phyloP scores from a whole-genome alignment of 2,113 vertebrate genomes.

The Eudorcas thomsonii region DNA sequence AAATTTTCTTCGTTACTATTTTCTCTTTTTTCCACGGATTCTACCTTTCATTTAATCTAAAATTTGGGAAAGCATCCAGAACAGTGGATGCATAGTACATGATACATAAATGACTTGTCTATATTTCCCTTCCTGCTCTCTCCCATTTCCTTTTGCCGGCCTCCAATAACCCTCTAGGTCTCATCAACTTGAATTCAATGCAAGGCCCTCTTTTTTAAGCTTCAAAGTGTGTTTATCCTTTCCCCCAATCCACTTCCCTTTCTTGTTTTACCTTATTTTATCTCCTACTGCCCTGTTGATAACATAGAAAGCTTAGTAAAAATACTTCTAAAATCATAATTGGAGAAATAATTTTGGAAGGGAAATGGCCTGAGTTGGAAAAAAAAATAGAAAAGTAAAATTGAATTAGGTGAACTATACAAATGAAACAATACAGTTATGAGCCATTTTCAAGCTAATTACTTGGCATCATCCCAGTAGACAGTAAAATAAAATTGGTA shows the following conservation, averaged over 20 bases:
- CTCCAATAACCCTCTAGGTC: too few species aligned
- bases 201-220: too few species aligned
- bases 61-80: not conserved
- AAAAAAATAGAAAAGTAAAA: not conserved
- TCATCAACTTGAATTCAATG: too few species aligned
- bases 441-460: not conserved
- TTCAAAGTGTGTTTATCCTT: not conserved
- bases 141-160: not conserved
- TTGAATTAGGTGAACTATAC: not conserved
- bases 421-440: not conserved
- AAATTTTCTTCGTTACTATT: not conserved
- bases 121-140: not conserved
- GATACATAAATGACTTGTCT: not conserved
- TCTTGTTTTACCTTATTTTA: not conserved
- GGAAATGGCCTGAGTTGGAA: not conserved
- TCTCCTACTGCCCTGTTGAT: not conserved
- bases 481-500: not conserved
- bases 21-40: not conserved
- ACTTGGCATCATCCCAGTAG: not conserved
- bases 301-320: not conserved
- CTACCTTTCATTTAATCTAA: not conserved
- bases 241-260: not conserved
- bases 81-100: accelerated
- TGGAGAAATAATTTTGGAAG: not conserved
- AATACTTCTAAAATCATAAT: not conserved